Base-by-base conservation (phyloP, 2,113 vertebrate species). In the Plecotus auritus region DNA sequence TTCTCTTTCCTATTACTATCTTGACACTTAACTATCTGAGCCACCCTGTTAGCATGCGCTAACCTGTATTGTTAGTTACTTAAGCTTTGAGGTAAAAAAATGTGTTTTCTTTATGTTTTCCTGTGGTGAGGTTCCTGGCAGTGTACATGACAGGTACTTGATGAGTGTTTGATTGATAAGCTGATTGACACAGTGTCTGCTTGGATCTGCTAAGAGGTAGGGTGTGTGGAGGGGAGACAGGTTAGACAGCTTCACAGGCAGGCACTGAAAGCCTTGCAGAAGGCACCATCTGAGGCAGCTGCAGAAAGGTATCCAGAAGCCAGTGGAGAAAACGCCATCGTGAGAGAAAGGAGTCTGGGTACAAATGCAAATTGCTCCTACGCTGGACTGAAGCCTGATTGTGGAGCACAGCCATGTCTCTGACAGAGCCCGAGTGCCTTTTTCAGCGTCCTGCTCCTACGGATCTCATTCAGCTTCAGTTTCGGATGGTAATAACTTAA, bases 401-500 rank as follows among this genome's bases (percentile, higher is more conserved):
- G 56, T 8, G 2, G 64, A 67, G 14, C n/a, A 10, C 8, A 45
- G 40, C 47, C 12, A 0, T 54, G 66, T 78, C 61, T 78, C 67
- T 1, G 42, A 92, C 32, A 28, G 51, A 88, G 73, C 26, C 42
- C 0, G 7, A 30, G 72, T 88, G 67, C 73, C 72, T 90, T 83
- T 66, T 0, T 4, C 72, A 82, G 54, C 40, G 74, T 51, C 85
- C 84, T 76, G 42, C 45, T 85, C 76, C 88, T 86, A 17, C 74
- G 64, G 77, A 92, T 37, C 93, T 92, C 90, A 86, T 94, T 94
- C 93, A 32, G 64, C 82, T 90, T 95, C 94, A 64, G 94, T 95
- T 96, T 95, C 88, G 88, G 90, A 47, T 90, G 64, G 73, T 92
- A 93, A 96, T 96, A 97, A 95, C 54, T 42, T 90, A 77, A 95